These are phyloP conservation scores for Coenonympha glycerion DNA, from an alignment of 2,888 invertebrate genomes.

Conservation along the genomic window DNA sequence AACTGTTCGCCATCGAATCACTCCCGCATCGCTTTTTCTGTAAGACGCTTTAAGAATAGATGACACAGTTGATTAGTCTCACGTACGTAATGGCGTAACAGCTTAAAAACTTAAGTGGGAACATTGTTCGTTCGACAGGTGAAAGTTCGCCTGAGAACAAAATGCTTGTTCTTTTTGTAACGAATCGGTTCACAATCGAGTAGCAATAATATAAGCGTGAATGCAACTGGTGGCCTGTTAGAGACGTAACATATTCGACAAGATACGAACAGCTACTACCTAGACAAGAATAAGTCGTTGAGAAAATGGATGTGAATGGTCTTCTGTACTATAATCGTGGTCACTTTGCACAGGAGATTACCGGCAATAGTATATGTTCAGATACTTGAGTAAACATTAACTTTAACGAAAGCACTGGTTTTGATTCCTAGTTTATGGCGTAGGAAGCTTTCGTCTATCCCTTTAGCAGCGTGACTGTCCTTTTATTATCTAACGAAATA, in stretches of 20 bases:
- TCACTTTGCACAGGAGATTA: too few relatives aligned
- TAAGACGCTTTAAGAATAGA: constrained; percentile 29
- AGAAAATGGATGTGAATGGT: neutral
- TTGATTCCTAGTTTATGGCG: too few relatives aligned
- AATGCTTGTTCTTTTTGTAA: constrained; percentile 26
- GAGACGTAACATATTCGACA: neutral
- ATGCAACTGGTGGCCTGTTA: constrained; percentile 14
- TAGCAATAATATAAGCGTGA: constrained; percentile 7
- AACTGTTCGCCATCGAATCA: too few relatives aligned
- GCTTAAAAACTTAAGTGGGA: constrained; percentile 34
- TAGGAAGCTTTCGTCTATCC: too few relatives aligned
- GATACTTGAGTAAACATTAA: too few relatives aligned
- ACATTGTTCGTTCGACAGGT: constrained; percentile 53
- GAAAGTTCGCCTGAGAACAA: constrained; percentile 55
- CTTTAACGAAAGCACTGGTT: too few relatives aligned
- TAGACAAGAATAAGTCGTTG: too few relatives aligned
- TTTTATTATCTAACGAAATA: too few relatives aligned
- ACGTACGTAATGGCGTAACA: constrained; percentile 36
- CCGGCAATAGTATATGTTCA: too few relatives aligned
- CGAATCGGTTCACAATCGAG: constrained; percentile 19
- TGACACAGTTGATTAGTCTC: constrained; percentile 48
- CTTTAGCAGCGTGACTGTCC: too few relatives aligned
- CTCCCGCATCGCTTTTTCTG: too few relatives aligned
- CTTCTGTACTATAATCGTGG: neutral
- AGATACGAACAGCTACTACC: too few relatives aligned